Conservation (phyloP, 2,888 invertebrate genomes). For the Teleogryllus oceanicus region DNA sequence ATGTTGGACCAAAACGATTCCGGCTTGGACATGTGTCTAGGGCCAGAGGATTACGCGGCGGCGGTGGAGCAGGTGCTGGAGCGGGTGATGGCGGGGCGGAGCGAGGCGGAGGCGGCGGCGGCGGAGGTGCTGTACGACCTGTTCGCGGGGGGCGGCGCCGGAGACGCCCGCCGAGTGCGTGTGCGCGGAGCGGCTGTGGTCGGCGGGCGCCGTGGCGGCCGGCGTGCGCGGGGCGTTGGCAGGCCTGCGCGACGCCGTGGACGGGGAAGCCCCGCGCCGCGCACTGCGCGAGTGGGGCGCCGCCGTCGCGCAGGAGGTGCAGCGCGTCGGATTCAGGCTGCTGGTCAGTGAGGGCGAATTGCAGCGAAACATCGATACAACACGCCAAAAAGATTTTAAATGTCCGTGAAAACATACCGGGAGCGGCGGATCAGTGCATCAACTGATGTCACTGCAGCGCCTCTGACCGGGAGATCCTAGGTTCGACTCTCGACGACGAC, state of each 20-base stretch:
- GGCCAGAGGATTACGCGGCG: too few species aligned
- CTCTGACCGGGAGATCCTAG: too few species aligned
- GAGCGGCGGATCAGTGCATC: too few species aligned
- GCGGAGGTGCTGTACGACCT: too few species aligned
- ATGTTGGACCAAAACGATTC: too few species aligned
- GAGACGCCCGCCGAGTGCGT: background rate
- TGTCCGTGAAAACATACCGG: too few species aligned
- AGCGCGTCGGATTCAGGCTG: background rate
- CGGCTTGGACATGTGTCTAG: too few species aligned
- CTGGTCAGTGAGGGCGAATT: background rate
- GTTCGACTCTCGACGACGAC: too few species aligned
- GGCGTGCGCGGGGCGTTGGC: background rate
- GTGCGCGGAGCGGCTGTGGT: background rate
- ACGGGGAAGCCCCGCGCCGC: background rate
- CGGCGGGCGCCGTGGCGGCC: background rate
- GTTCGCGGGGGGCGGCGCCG: background rate
- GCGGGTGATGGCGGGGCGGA: background rate
- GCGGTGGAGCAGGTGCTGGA: too few species aligned
- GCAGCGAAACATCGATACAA: too few species aligned
- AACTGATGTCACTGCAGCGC: too few species aligned
- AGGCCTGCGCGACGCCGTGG: background rate
- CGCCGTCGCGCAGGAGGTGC: background rate
- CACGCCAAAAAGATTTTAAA: too few species aligned
- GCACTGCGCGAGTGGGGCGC: background rate
- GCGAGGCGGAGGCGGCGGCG: background rate